A percentile compares a stretch with the other conserved stretches of the same genome.
phyloP scores from a whole-genome alignment of 2,113 vertebrate genomes.

The Verasper variegatus region DNA sequence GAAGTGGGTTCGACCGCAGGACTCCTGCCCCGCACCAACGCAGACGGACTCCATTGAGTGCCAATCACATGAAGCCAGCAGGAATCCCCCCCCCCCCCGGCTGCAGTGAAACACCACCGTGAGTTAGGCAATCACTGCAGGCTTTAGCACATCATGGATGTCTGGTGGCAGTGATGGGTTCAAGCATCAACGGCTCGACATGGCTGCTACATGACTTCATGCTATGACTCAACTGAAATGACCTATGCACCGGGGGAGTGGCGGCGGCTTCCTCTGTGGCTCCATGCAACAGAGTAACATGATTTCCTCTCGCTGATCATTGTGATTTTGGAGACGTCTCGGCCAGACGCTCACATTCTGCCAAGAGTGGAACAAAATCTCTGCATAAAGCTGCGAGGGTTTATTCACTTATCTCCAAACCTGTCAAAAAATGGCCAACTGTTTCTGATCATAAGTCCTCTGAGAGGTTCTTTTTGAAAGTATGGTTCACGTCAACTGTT shows the following conservation, averaged over 20 bases:
- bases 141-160: slow-evolving; percentile 10
- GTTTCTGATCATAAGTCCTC: neutral
- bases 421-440: too few relatives aligned
- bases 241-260: neutral
- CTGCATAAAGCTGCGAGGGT: too few relatives aligned
- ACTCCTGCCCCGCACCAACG: neutral
- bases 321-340: too few relatives aligned
- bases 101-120: neutral
- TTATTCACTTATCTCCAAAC: too few relatives aligned
- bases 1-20: neutral
- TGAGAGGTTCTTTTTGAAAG: neutral
- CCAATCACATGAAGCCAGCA: slow-evolving; percentile 50
- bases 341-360: neutral
- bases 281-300: neutral
- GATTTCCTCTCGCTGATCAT: neutral
- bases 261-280: neutral
- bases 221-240: neutral
- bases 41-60: slow-evolving; percentile 15
- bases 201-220: neutral
- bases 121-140: slow-evolving; percentile 33
- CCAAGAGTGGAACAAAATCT: neutral
- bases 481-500: neutral
- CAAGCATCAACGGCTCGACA: neutral
- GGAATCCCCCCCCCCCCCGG: neutral
- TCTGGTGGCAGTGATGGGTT: neutral